Conservation (phyloP, 2,888 invertebrate species). For the Epirrita christyi region DNA sequence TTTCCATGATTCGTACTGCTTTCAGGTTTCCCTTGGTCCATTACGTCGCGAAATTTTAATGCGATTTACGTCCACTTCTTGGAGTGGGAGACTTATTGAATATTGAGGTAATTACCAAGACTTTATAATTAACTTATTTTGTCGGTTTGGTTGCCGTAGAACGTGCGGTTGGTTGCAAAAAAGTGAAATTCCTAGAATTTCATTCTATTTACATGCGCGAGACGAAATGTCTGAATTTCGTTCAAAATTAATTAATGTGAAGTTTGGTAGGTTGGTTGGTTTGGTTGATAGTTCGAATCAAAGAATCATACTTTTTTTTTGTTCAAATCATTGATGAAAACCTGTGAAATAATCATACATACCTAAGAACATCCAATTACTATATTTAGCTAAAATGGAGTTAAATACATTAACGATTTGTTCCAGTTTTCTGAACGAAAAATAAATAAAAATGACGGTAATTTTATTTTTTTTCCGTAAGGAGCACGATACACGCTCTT, state of each 20-base stretch:
- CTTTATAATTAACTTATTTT: not conserved
- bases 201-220: conserved; percentile 51
- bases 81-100: not conserved
- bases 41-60: conserved; percentile 43
- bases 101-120: conserved; percentile 7
- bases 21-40: conserved; percentile 76
- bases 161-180: conserved; percentile 6
- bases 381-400: not conserved
- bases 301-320: no score
- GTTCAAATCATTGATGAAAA: no score
- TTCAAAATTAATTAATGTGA: conserved; percentile 6
- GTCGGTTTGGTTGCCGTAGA: not conserved
- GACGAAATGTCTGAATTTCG: conserved; percentile 31
- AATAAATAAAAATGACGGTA: no score
- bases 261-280: no score
- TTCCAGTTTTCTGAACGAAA: not conserved
- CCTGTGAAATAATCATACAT: no score
- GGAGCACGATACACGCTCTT: no score
- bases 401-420: no score
- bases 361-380: not conserved
- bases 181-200: conserved; percentile 23
- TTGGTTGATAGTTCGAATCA: no score
- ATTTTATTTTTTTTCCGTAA: no score
- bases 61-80: conserved; percentile 8
- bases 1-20: conserved; percentile 72